Evolutionary conservation across 2,888 invertebrate species (phyloP), one percentile per base, ranked within the genome.

Genomic region (Cremastinae sp.): DNA sequence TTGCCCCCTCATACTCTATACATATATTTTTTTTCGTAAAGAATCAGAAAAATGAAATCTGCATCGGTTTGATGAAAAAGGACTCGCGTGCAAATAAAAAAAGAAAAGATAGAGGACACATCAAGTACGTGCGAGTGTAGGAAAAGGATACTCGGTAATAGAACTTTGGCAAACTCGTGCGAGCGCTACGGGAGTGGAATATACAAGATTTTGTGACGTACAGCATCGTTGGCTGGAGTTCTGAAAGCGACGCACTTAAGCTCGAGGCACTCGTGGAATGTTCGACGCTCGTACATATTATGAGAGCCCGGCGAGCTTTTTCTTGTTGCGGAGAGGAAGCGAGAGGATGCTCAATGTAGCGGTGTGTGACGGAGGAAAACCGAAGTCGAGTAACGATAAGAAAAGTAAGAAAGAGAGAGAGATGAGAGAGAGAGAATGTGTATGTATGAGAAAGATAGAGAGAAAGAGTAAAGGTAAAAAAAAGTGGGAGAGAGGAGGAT

Each of bases 201-300:
- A 56, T 68, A 68, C 66, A 43, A 75, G 61, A 72, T 72, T 75
- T 72, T 37, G 39, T 39, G 53, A 28, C 53, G 18, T 74, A 61
- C 65, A 65, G 10, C 18, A 58, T 66, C 53, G 53, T 43, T 69
- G 12, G 1, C 35, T 35, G 53, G 61, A 41, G 59, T 74, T 61
- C 53, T 37, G 73, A 76, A 61, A 76, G 73, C 76, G 73, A 53
- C 73, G 73, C 73, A 76, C 76, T 76, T 65, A 70, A 77, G 76
- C 65, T 77, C 53, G 59, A 49, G 65, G 76, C 69, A 77, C 76
- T 77, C 76, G 55, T 74, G 55, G 70, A 77, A 77, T 77, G 64
- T 77, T 68, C 74, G 66, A 65, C 37, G 65, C 65, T 71, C 51
- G 53, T 65, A 66, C 65, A 41, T 70, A 16, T 43, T 37, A 45